Conservation (phyloP, 2,113 vertebrate genomes). For the Stigmatopora nigra region DNA sequence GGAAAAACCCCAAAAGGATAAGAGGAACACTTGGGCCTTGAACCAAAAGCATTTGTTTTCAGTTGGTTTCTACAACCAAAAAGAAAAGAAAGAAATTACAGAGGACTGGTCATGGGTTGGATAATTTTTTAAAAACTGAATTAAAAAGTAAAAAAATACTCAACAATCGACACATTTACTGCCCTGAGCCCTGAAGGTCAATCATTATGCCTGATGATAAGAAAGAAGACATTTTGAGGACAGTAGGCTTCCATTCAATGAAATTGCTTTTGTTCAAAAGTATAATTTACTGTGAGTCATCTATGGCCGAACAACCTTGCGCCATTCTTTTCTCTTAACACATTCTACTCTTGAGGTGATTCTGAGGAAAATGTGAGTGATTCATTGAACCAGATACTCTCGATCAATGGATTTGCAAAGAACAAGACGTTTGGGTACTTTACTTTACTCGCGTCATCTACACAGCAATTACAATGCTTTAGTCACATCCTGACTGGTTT, state of each 20-base stretch:
- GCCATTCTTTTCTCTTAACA: background rate
- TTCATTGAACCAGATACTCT: background rate
- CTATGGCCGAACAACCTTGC: background rate
- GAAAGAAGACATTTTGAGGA: background rate
- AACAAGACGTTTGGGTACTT: background rate
- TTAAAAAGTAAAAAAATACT: background rate
- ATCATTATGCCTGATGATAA: slow-evolving; percentile 9
- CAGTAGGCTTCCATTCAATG: slow-evolving; percentile 2
- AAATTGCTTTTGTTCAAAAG: background rate
- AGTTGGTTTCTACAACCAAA: background rate
- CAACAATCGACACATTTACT: background rate
- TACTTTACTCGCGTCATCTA: background rate
- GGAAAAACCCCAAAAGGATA: slow-evolving; percentile 5
- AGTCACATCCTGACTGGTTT: background rate
- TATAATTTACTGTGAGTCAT: background rate
- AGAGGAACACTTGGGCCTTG: slow-evolving; percentile 17
- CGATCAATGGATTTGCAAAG: background rate
- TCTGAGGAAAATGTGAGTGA: slow-evolving; percentile 4
- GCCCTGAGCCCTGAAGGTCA: background rate
- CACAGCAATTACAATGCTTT: background rate
- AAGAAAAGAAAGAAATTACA: background rate
- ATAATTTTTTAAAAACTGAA: background rate
- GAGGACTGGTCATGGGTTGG: background rate
- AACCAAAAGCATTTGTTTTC: background rate
- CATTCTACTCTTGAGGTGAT: background rate